phyloP scores from a whole-genome alignment of 2,888 invertebrate genomes.

The Hirtodrosophila trivittata region DNA sequence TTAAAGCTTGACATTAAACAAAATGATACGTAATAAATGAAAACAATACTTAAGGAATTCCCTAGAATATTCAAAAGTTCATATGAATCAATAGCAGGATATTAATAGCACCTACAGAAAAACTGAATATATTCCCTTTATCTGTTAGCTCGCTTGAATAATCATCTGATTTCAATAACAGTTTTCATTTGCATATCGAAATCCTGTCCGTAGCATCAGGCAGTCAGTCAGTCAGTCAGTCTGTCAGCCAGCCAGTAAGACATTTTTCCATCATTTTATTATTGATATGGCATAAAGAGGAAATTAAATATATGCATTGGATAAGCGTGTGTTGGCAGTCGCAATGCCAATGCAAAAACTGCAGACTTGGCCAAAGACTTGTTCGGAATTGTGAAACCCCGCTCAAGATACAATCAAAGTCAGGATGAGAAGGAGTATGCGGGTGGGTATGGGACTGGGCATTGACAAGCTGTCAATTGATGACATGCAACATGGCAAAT shows the following conservation, averaged over 20 bases:
- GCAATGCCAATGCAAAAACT: too few relatives aligned
- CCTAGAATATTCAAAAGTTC: too few relatives aligned
- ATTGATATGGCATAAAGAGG: conserved; percentile 38
- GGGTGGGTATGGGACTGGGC: conserved; percentile 5
- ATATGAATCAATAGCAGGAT: too few relatives aligned
- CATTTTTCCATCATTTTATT: conserved; percentile 4
- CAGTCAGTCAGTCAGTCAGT: conserved; percentile 10
- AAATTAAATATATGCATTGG: conserved; percentile 59
- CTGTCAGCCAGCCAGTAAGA: background rate
- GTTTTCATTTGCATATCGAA: conserved; percentile 28
- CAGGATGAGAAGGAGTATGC: conserved; percentile 6
- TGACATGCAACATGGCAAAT: conserved; percentile 36
- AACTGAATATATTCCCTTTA: background rate
- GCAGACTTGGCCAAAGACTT: too few relatives aligned
- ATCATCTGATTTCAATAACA: conserved; percentile 42
- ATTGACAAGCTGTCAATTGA: conserved; percentile 51
- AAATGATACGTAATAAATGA: too few relatives aligned
- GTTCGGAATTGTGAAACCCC: too few relatives aligned
- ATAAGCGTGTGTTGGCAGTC: conserved; percentile 16
- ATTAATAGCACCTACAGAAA: too few relatives aligned
- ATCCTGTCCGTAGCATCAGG: background rate
- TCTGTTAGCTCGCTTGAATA: conserved; percentile 17
- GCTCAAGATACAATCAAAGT: conserved; percentile 4
- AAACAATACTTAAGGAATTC: too few relatives aligned
- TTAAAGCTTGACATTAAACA: too few relatives aligned